phyloP scores from a whole-genome alignment of 2,797 vertebrate species.

The Bovichtus diacanthus region DNA sequence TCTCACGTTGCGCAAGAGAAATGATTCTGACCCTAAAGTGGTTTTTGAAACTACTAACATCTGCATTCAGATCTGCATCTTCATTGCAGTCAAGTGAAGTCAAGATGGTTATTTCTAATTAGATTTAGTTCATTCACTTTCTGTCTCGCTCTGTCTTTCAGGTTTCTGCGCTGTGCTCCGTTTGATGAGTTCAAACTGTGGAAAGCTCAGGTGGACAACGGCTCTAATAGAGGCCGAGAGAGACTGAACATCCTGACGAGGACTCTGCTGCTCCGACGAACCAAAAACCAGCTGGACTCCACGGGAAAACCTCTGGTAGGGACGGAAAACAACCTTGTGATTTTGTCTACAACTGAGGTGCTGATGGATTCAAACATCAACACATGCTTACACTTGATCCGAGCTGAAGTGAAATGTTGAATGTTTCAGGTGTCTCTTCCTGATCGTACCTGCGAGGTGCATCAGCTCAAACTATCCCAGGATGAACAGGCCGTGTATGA shows the following conservation, averaged over 20 bases:
- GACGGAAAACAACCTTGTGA: not conserved
- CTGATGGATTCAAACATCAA: slow-evolving; percentile 13
- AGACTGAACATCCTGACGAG: slow-evolving; percentile 92
- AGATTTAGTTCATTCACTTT: not conserved
- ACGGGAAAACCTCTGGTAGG: slow-evolving; percentile 91
- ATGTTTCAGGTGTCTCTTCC: slow-evolving; percentile 89
- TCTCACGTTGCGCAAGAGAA: no score
- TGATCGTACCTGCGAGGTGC: slow-evolving; percentile 83
- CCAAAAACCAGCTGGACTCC: slow-evolving; percentile 90
- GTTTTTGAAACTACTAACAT: not conserved
- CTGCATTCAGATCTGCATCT: no score
- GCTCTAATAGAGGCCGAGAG: slow-evolving; percentile 92
- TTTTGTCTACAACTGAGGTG: not conserved
- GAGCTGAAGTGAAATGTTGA: not conserved
- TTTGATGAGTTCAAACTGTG: slow-evolving; percentile 95
- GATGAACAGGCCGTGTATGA: slow-evolving; percentile 92
- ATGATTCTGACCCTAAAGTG: not conserved
- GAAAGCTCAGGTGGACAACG: slow-evolving; percentile 96
- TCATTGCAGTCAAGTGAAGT: not conserved
- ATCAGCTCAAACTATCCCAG: slow-evolving; percentile 89
- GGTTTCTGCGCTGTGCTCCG: slow-evolving; percentile 94
- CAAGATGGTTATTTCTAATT: not conserved
- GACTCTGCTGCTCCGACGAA: slow-evolving; percentile 91
- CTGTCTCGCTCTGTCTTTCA: slow-evolving; percentile 53
- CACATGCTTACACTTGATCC: not conserved